A percentile compares a stretch with the other conserved stretches of the same genome.
Evolutionary conservation across 2,888 invertebrate species (phyloP).

Genomic region (Hirtodrosophila histrioides): DNA sequence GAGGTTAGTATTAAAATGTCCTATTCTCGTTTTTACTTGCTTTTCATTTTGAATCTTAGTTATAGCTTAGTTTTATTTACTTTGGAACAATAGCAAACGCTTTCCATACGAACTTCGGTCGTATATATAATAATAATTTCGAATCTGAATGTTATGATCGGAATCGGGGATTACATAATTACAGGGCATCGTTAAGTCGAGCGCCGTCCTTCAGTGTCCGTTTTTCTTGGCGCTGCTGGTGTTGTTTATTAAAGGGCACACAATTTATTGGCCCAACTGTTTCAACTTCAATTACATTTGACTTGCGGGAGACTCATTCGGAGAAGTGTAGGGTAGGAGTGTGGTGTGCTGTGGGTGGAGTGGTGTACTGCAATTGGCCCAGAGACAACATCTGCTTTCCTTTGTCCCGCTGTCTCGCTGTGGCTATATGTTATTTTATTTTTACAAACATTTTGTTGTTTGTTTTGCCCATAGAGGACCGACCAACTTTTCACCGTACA

Average conservation of each 20-base stretch:
- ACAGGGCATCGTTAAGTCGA: not conserved
- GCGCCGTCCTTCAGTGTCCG: not conserved
- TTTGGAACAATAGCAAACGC: too few species aligned
- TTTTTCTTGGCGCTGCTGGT: constrained; percentile 22
- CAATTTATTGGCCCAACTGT: constrained; percentile 70
- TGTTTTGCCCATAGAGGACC: too few species aligned
- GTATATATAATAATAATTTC: too few species aligned
- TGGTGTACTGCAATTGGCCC: constrained; percentile 6
- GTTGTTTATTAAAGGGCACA: constrained; percentile 47
- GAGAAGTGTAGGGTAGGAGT: not conserved
- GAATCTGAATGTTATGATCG: too few species aligned
- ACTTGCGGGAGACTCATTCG: constrained; percentile 24
- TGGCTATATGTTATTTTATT: constrained; percentile 42
- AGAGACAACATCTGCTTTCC: constrained; percentile 31
- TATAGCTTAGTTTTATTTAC: too few species aligned
- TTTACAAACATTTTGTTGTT: constrained; percentile 45
- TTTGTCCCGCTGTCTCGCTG: constrained; percentile 10
- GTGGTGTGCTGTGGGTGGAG: not conserved
- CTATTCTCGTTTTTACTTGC: too few species aligned
- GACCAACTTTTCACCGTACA: too few species aligned
- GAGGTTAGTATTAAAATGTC: too few species aligned
- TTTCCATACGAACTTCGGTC: too few species aligned
- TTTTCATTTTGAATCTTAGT: too few species aligned
- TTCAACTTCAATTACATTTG: constrained; percentile 68
- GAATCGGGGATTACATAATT: too few species aligned